phyloP scores from a whole-genome alignment of 2,888 invertebrate species.

The Stegana nigrithorax region DNA sequence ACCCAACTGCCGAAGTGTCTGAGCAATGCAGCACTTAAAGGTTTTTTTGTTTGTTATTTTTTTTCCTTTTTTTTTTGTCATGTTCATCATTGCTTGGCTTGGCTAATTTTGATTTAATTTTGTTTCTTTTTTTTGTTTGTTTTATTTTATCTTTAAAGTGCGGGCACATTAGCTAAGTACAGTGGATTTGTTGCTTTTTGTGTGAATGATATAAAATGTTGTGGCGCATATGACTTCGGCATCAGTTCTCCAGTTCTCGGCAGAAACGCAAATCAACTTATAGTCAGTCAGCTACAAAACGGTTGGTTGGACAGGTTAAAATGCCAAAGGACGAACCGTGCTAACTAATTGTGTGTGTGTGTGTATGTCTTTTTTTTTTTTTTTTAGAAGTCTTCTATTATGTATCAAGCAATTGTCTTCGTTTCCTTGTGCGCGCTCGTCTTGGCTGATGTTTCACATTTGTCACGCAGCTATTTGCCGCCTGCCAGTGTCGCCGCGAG shows the following conservation, averaged over 20 bases:
- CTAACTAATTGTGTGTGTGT: not conserved
- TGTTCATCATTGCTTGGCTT: too few species aligned
- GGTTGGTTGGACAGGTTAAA: not conserved
- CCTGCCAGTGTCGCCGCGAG: conserved; percentile 27
- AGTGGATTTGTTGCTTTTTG: too few species aligned
- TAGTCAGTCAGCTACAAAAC: not conserved
- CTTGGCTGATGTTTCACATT: conserved; percentile 56
- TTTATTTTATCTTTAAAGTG: too few species aligned
- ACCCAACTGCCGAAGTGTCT: too few species aligned
- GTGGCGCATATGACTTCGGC: too few species aligned
- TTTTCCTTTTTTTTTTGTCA: too few species aligned
- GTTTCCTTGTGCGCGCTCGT: conserved; percentile 37
- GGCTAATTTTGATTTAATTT: too few species aligned
- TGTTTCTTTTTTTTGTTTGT: too few species aligned
- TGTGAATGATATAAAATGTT: too few species aligned
- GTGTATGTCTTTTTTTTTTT: not conserved
- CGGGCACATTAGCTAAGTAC: too few species aligned
- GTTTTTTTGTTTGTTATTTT: too few species aligned
- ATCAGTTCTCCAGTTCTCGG: not conserved
- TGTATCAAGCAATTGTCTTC: conserved; percentile 36
- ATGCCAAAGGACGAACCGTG: not conserved
- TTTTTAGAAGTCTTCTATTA: conserved; percentile 42
- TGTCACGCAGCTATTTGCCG: conserved; percentile 52
- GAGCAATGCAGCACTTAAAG: too few species aligned
- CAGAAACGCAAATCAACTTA: conserved; percentile 32